phyloP scores from a whole-genome alignment of 2,888 invertebrate genomes.

The Pseudeuparius sepicola region DNA sequence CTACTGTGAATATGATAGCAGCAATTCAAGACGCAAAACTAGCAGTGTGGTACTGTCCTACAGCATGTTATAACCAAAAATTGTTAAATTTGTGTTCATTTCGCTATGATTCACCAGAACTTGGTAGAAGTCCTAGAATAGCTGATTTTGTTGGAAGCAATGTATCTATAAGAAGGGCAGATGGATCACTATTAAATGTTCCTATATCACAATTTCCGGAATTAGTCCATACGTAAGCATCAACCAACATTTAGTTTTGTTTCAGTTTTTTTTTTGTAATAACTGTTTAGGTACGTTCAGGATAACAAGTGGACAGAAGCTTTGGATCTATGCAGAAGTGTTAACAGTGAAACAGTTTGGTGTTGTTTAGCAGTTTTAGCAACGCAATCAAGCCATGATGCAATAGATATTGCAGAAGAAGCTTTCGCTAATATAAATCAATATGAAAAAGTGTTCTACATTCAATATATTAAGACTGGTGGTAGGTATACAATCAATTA shows the following conservation, averaged over 20 bases:
- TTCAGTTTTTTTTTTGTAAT: no score
- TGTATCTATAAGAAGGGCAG: conserved; percentile 74
- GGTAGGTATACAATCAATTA: no score
- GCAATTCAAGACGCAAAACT: conserved; percentile 70
- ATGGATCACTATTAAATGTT: conserved; percentile 74
- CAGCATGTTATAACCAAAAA: conserved; percentile 60
- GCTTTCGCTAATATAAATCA: conserved; percentile 87
- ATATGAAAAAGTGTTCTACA: conserved; percentile 76
- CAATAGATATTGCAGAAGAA: conserved; percentile 83
- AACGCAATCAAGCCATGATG: conserved; percentile 63
- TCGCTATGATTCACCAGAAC: conserved; percentile 52
- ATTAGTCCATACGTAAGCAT: conserved; percentile 40
- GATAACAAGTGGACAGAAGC: conserved; percentile 60
- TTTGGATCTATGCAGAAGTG: conserved; percentile 34
- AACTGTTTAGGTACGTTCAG: conserved; percentile 53
- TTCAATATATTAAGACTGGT: conserved; percentile 75
- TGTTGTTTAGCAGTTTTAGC: conserved; percentile 89
- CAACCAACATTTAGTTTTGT: no score
- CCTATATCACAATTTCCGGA: conserved; percentile 62
- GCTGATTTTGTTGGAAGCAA: conserved; percentile 75
- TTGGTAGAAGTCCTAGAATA: conserved; percentile 77
- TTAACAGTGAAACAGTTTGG: conserved; percentile 67
- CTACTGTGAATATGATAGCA: conserved; percentile 66
- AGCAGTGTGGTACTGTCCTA: conserved; percentile 75
- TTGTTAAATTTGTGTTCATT: conserved; percentile 53